Percentiles rank a stretch among this genome's conserved stretches.
Evolutionary conservation across 2,113 vertebrate species (phyloP).

Genomic region (Dasypus novemcinctus): DNA sequence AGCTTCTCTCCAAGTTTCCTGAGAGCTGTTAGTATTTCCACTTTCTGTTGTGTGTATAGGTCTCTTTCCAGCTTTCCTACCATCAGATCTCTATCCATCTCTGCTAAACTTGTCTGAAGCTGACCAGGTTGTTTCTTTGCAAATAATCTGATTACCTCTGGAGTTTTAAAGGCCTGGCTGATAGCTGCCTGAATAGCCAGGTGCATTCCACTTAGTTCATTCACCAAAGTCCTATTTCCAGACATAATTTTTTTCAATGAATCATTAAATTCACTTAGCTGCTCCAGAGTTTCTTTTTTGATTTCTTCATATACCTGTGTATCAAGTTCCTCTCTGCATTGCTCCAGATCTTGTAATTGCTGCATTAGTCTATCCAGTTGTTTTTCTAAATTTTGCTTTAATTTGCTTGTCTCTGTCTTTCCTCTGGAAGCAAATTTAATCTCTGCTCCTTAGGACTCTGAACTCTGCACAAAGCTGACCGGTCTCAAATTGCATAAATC

Average conservation of each 20-base stretch:
- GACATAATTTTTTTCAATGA: constrained; percentile 97
- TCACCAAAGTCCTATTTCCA: constrained; percentile 97
- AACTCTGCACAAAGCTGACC: background rate
- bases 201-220: constrained; percentile 97
- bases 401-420: too few relatives aligned
- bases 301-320: constrained; percentile 97
- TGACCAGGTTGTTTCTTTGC: constrained; percentile 98
- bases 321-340: constrained; percentile 97
- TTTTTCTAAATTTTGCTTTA: too few relatives aligned
- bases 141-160: constrained; percentile 98
- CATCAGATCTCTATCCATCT: too few relatives aligned
- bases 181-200: constrained; percentile 98
- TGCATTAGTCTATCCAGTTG: constrained; percentile 97
- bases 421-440: constrained; percentile 95
- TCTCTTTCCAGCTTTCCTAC: too few relatives aligned
- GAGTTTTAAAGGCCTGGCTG: constrained; percentile 99
- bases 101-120: constrained; percentile 92
- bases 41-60: too few relatives aligned
- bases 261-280: constrained; percentile 96
- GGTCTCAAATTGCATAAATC: background rate
- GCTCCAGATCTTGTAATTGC: constrained; percentile 96
- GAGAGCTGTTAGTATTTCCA: too few relatives aligned
- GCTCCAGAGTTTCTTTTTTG: constrained; percentile 97
- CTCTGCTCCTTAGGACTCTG: background rate
- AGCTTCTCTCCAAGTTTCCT: too few relatives aligned